phyloP scores from a whole-genome alignment of 2,797 vertebrate species.

The Leptatherina wallacei region DNA sequence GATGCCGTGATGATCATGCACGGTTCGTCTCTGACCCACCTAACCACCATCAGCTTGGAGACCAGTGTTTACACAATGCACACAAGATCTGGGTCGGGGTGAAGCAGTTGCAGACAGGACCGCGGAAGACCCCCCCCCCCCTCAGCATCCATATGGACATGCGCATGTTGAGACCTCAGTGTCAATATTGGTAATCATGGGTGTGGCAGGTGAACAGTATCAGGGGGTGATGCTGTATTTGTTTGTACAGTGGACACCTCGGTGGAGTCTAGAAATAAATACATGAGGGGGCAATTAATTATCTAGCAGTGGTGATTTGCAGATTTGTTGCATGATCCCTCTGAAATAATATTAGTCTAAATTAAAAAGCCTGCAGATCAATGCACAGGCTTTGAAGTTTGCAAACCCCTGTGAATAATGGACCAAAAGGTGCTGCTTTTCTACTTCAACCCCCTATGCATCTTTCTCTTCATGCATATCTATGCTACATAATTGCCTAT shows the following conservation, averaged over 20 bases:
- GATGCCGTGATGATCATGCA: constrained; percentile 10
- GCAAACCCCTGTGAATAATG: neutral
- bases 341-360: neutral
- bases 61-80: neutral
- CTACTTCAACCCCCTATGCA: neutral
- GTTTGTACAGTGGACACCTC: constrained; percentile 1
- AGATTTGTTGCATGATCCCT: neutral
- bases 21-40: neutral
- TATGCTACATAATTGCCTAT: neutral
- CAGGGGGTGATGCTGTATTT: constrained; percentile 43
- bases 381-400: neutral
- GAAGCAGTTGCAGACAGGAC: constrained; percentile 14
- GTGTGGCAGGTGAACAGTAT: constrained; percentile 73
- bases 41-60: neutral
- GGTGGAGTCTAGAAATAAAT: neutral
- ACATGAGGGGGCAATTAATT: too few relatives aligned
- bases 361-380: neutral
- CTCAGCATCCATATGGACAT: constrained; percentile 69
- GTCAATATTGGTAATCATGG: constrained; percentile 75
- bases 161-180: constrained; percentile 55
- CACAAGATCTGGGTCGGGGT: neutral
- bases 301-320: neutral
- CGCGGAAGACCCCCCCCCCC: constrained; percentile 25
- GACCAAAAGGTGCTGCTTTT: neutral
- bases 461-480: neutral